These are phyloP conservation scores for Cyrtodaria siliqua DNA, from an alignment of 2,888 invertebrate genomes.

Conservation along the genomic window DNA sequence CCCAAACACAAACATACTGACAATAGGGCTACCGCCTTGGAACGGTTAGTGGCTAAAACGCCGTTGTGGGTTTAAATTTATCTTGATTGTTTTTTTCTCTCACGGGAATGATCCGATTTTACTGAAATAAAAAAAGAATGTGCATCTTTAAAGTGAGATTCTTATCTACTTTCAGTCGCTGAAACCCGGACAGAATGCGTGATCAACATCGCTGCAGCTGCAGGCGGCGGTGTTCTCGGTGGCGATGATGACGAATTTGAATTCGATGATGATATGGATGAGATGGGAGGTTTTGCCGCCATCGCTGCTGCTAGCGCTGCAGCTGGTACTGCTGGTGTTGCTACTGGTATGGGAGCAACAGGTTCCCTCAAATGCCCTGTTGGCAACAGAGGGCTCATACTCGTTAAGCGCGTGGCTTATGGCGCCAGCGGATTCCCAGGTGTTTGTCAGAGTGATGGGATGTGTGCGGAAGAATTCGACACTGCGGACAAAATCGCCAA, in stretches of 20 bases:
- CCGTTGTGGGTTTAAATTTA: no score
- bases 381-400: slow-evolving; percentile 48
- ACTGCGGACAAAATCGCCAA: slow-evolving; percentile 42
- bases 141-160: neutral
- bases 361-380: slow-evolving; percentile 48
- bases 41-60: no score
- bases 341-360: slow-evolving; percentile 11
- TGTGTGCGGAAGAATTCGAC: slow-evolving; percentile 53
- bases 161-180: slow-evolving; percentile 21
- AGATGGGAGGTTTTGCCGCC: slow-evolving; percentile 21
- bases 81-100: no score
- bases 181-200: slow-evolving; percentile 56
- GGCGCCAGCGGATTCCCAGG: slow-evolving; percentile 43
- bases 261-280: slow-evolving; percentile 31
- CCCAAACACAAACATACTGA: no score
- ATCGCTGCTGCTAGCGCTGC: no score
- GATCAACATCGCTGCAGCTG: slow-evolving; percentile 12
- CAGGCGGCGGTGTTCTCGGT: slow-evolving; percentile 7
- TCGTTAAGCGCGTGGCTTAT: slow-evolving; percentile 51
- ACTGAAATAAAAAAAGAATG: neutral
- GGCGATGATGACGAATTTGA: slow-evolving; percentile 5
- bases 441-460: slow-evolving; percentile 36
- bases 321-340: no score
- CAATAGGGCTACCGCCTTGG: no score
- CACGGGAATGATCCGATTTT: no score